Evolutionary conservation across 2,113 vertebrate genomes (phyloP), one percentile per base, ranked within the genome.

Genomic region (Dasyprocta punctata): DNA sequence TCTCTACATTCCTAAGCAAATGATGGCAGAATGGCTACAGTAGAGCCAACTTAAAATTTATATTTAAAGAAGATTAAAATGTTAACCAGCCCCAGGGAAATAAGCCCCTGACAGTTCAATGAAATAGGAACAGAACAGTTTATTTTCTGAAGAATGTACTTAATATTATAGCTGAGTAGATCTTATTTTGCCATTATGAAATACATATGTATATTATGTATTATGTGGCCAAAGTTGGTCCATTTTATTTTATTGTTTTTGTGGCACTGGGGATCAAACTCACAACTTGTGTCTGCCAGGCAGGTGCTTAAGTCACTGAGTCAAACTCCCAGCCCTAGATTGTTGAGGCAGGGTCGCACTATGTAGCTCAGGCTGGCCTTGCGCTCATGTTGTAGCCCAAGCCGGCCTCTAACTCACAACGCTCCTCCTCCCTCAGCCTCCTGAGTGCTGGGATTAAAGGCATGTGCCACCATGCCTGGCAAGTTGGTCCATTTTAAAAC

Each of bases 1-100:
- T 88, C 58, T 97, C 63, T 86, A 16, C 28, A 44, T 63, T 92
- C 82, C 28, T 86, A 77, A 92, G 82, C 33, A 88, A 94, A 86
- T 63, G 36, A 58, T 78, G 60, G 77, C 65, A 94, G 65, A 65
- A 78, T 78, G 78, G 36, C 58, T 33, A 5, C 49, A 38, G 56
- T 58, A 58, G 38, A 87, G 24, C 19, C 52, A 67, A 67, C 13
- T 52, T 75, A 30, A 94, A 88, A 83, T 91, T 58, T 94, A 52
- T 82, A 54, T 89, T 77, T 0, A 38, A 78, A 63, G 60, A 95
- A 89, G 9, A 86, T 96, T 47, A 56, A 86, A 93, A 92, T 67
- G 30, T 61, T 86, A 89, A 65, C 65, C 22, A 67, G 86, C 4
- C 77, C 77, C 49, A 73, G 54, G 47, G 90, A 93, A 84, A 63